Conservation (phyloP, 1,140 invertebrate genomes). For the Drosophila triauraria region DNA sequence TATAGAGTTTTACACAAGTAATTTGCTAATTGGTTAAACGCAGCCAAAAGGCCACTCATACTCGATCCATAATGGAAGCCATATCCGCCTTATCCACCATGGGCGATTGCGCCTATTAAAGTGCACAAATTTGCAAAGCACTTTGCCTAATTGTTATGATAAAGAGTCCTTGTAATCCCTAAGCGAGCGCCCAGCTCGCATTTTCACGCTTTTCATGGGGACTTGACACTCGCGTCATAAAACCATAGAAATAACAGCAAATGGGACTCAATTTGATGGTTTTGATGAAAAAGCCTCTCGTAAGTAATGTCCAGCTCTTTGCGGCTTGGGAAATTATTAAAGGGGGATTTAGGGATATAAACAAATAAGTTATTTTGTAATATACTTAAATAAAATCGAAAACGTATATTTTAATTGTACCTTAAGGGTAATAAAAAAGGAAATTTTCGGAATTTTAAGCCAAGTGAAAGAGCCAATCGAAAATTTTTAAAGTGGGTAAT, state of each 20-base stretch:
- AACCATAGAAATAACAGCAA: not conserved
- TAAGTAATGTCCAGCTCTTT: too few species aligned
- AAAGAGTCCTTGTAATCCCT: slow-evolving; percentile 18
- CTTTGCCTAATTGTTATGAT: too few species aligned
- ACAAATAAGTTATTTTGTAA: too few species aligned
- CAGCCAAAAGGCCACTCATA: slow-evolving; percentile 25
- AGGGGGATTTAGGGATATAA: not conserved
- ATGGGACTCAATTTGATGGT: slow-evolving; percentile 13
- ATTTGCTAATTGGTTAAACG: slow-evolving; percentile 76
- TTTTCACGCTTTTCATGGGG: not conserved
- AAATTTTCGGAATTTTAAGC: too few species aligned
- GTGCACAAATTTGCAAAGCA: slow-evolving; percentile 51
- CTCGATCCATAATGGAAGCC: slow-evolving; percentile 41
- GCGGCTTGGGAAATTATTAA: not conserved
- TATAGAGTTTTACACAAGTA: slow-evolving; percentile 58
- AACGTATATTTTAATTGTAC: too few species aligned
- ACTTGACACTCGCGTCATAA: slow-evolving; percentile 8
- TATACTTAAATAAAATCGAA: too few species aligned
- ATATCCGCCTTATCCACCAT: slow-evolving; percentile 32
- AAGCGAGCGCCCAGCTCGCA: not conserved
- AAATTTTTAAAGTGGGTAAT: too few species aligned
- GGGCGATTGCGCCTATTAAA: slow-evolving; percentile 48
- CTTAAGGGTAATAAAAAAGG: too few species aligned
- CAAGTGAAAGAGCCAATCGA: too few species aligned
- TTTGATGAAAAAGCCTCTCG: not conserved